Conservation (phyloP, 2,888 invertebrate genomes). For the Eumacrocentrus americanus region DNA sequence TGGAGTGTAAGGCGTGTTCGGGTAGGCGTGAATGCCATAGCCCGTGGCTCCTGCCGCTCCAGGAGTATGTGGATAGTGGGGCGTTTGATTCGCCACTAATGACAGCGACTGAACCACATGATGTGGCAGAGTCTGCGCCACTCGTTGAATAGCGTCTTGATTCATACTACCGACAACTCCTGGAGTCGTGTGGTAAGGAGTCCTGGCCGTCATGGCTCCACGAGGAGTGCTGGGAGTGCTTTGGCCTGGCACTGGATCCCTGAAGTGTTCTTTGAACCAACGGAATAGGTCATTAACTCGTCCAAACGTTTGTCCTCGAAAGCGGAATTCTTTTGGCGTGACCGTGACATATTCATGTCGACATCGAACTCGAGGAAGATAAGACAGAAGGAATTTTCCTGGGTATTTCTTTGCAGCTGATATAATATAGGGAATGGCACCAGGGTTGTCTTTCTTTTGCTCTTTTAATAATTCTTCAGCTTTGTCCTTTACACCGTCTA, state of each 20-base stretch:
- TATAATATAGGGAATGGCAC: constrained; percentile 87
- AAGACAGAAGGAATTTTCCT: constrained; percentile 93
- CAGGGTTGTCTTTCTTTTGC: constrained; percentile 86
- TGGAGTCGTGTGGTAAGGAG: constrained; percentile 67
- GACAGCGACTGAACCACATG: constrained; percentile 75
- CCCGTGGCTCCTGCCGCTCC: constrained; percentile 65
- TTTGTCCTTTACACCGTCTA: constrained; percentile 82
- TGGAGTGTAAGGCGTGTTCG: constrained; percentile 88
- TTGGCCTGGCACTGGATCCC: constrained; percentile 80
- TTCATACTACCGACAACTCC: constrained; percentile 63
- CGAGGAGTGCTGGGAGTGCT: constrained; percentile 78
- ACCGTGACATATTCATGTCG: constrained; percentile 93
- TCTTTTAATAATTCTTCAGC: constrained; percentile 87
- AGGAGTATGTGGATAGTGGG: constrained; percentile 70
- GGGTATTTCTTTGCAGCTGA: constrained; percentile 86
- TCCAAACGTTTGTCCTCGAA: constrained; percentile 86
- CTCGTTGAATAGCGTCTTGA: constrained; percentile 73
- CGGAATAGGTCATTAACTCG: constrained; percentile 80
- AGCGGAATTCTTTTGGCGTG: constrained; percentile 91
- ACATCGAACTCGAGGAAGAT: constrained; percentile 83
- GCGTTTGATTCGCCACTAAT: constrained; percentile 70
- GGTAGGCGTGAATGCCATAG: constrained; percentile 70
- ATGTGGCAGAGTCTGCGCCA: constrained; percentile 73
- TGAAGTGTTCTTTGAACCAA: constrained; percentile 99
- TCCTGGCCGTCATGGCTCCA: constrained; percentile 64